Evolutionary conservation across 2,888 invertebrate species (phyloP).

Genomic region (Sphaeridia pumilis): DNA sequence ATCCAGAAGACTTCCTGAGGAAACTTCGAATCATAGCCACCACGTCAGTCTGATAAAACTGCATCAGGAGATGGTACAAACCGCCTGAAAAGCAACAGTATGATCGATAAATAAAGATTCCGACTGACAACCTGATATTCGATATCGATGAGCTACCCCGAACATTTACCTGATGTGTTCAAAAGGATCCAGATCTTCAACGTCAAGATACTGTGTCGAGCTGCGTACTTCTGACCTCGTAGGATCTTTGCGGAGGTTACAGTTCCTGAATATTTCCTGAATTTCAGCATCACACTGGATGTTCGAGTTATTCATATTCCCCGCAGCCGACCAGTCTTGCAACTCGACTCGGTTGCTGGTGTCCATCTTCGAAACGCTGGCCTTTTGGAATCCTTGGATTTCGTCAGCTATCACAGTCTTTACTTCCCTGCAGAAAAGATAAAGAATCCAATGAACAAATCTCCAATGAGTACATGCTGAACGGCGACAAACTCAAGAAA

Average conservation of each 20-base stretch:
- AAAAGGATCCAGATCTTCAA: constrained; percentile 8
- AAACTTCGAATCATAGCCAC: too few species aligned
- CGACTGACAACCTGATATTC: too few species aligned
- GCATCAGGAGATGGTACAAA: too few species aligned
- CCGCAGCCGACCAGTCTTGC: constrained; percentile 11
- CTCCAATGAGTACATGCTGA: too few species aligned
- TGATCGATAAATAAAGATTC: too few species aligned
- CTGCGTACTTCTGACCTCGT: constrained; percentile 16
- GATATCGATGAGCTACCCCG: too few species aligned
- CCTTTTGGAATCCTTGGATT: constrained; percentile 19
- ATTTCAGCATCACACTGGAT: constrained; percentile 21
- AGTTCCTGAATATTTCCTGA: constrained; percentile 18
- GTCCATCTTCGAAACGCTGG: constrained; percentile 12
- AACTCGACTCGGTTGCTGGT: constrained; percentile 5
- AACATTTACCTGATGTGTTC: background rate
- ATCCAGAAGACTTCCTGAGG: too few species aligned
- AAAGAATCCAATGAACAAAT: too few species aligned
- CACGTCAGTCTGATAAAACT: too few species aligned
- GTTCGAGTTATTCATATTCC: constrained; percentile 21
- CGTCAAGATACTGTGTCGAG: constrained; percentile 21
- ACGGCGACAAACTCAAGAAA: too few species aligned
- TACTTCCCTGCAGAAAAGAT: constrained; percentile 23
- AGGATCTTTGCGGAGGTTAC: constrained; percentile 2
- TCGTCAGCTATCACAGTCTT: constrained; percentile 24
- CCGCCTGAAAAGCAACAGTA: too few species aligned